Percentiles rank a stretch among this genome's conserved stretches.
phyloP scores from a whole-genome alignment of 1,140 invertebrate species.

The Drosophila ohnishii region DNA sequence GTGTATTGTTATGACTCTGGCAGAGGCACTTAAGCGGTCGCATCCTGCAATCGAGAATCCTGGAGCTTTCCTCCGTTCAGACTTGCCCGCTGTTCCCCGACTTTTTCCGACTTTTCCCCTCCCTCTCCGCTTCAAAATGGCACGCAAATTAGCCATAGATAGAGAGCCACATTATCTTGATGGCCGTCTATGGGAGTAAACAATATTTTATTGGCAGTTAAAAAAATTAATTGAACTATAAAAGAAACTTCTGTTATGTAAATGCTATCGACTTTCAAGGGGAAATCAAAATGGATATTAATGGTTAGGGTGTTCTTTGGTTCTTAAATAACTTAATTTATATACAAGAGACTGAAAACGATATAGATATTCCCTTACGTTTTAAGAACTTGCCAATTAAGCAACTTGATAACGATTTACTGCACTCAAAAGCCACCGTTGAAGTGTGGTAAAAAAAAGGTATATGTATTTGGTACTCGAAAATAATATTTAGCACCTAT shows the following conservation, averaged over 20 bases:
- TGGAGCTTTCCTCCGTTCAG: conserved; percentile 27
- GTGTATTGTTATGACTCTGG: conserved; percentile 74
- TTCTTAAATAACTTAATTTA: conserved; percentile 7
- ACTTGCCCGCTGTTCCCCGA: not conserved
- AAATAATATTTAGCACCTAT: conserved; percentile 25
- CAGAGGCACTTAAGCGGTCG: conserved; percentile 78
- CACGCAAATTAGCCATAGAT: conserved; percentile 56
- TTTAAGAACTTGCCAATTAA: conserved; percentile 20
- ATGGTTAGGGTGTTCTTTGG: not conserved
- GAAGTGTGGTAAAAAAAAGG: not conserved
- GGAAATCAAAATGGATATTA: conserved; percentile 12
- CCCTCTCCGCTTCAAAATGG: conserved; percentile 23
- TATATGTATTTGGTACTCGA: not conserved
- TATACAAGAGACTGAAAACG: not conserved
- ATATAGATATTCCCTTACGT: not conserved
- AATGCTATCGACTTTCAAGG: not conserved
- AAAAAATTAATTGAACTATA: conserved; percentile 57
- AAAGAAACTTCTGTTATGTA: conserved; percentile 27
- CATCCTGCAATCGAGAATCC: conserved; percentile 56
- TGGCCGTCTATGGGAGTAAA: conserved; percentile 32
- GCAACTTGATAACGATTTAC: conserved; percentile 2
- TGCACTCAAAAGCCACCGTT: conserved; percentile 6
- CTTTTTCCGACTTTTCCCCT: not conserved
- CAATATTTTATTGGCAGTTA: conserved; percentile 49
- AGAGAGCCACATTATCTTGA: conserved; percentile 44